phyloP scores from a whole-genome alignment of 23 tunicate species.

The Ascidia mentula region DNA sequence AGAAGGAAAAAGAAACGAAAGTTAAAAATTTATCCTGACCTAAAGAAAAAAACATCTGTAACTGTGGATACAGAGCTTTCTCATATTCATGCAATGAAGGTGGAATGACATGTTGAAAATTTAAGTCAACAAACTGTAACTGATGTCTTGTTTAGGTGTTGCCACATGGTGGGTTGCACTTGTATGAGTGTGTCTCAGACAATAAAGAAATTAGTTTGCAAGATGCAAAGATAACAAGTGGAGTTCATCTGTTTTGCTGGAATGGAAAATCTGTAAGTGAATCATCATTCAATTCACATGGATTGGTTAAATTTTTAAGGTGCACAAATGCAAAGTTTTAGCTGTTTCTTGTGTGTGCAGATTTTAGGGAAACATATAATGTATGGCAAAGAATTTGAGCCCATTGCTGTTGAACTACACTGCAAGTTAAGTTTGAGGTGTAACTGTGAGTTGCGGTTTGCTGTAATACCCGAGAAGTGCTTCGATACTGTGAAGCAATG shows the following conservation, averaged over 20 bases:
- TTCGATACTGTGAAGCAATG: background rate
- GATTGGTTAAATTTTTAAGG: no score
- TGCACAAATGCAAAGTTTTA: background rate
- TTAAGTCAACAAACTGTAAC: background rate
- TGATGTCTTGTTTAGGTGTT: constrained; percentile 3
- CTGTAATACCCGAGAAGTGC: background rate
- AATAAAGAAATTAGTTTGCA: constrained; percentile 1
- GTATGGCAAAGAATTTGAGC: background rate
- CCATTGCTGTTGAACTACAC: background rate
- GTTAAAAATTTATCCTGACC: background rate
- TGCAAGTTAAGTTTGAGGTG: background rate
- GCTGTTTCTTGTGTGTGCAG: background rate
- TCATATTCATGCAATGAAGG: background rate
- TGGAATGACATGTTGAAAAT: background rate
- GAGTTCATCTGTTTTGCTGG: constrained; percentile 30
- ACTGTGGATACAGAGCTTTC: background rate
- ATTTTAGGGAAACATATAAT: background rate
- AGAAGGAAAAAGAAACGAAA: background rate
- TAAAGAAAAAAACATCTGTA: background rate
- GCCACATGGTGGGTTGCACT: constrained; percentile 41
- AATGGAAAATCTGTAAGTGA: constrained; percentile 27
- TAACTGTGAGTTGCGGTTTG: background rate
- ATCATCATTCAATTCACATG: no score
- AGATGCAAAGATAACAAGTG: constrained; percentile 22
- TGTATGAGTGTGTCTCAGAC: constrained; percentile 28